phyloP scores from a whole-genome alignment of 2,888 invertebrate genomes.

The Leptopilina myrica region DNA sequence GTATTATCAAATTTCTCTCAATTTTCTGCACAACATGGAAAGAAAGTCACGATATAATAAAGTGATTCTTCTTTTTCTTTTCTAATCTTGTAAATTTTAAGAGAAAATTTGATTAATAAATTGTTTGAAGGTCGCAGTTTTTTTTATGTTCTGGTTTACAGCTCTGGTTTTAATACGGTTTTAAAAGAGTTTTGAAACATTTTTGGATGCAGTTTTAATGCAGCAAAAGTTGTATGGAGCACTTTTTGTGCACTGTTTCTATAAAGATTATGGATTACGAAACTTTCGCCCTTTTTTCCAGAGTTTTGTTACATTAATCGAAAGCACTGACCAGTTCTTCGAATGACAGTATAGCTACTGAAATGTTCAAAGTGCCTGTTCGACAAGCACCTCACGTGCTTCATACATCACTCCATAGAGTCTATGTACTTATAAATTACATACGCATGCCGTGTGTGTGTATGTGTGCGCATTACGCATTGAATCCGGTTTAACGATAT shows the following conservation, averaged over 20 bases:
- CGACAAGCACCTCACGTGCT: constrained; percentile 27
- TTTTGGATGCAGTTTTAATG: neutral
- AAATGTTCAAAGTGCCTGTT: constrained; percentile 37
- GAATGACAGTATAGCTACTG: constrained; percentile 26
- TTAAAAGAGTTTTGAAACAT: no score
- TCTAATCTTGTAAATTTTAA: no score
- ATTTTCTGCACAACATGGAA: constrained; percentile 14
- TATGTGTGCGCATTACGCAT: neutral
- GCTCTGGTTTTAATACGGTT: no score
- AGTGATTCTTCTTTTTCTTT: neutral
- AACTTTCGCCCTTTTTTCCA: constrained; percentile 1
- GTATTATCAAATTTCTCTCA: constrained; percentile 13
- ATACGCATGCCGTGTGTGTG: neutral
- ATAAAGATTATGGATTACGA: neutral
- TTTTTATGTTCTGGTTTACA: no score
- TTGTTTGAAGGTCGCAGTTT: no score
- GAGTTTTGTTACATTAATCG: constrained; percentile 29
- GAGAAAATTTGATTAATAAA: no score
- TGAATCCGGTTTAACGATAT: constrained; percentile 36
- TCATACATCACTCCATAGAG: constrained; percentile 32
- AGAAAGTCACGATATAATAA: neutral
- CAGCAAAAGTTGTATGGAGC: no score
- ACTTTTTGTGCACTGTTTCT: neutral
- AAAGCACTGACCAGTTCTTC: constrained; percentile 34
- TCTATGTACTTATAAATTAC: constrained; percentile 14